phyloP scores from a whole-genome alignment of 1,140 invertebrate species.

The Rhyzopertha dominica region DNA sequence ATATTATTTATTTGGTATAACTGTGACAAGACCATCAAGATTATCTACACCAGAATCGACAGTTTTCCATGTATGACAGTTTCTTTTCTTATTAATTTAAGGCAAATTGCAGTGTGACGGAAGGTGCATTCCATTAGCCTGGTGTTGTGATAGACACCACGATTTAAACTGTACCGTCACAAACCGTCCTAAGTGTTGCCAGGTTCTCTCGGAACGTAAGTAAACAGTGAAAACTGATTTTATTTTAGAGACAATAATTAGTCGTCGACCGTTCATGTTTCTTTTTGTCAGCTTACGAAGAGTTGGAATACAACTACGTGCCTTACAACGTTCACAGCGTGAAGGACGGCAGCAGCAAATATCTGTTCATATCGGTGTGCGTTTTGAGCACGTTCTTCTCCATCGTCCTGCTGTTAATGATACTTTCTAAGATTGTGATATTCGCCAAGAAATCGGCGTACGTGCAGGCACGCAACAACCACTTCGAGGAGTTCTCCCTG shows the following conservation, averaged over 20 bases:
- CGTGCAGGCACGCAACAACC: conserved; percentile 24
- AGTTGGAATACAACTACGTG: conserved; percentile 27
- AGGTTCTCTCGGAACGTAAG: conserved; percentile 35
- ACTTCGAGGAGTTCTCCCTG: conserved; percentile 24
- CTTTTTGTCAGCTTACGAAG: conserved; percentile 35
- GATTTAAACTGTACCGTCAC: conserved; percentile 47
- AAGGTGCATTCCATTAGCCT: conserved; percentile 50
- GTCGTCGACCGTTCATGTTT: not conserved
- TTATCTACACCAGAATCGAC: too few relatives aligned
- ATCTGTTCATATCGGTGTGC: conserved; percentile 41
- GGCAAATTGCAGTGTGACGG: conserved; percentile 48
- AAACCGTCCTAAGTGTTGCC: conserved; percentile 40
- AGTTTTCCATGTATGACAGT: too few relatives aligned
- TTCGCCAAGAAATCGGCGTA: conserved; percentile 34
- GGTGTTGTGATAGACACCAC: conserved; percentile 49
- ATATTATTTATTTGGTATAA: not conserved
- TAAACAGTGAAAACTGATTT: conserved; percentile 8
- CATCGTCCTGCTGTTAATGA: conserved; percentile 37
- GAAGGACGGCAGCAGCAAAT: conserved; percentile 30
- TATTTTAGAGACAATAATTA: not conserved
- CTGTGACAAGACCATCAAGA: too few relatives aligned
- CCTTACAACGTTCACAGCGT: conserved; percentile 23
- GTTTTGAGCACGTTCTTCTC: conserved; percentile 36
- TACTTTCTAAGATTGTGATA: conserved; percentile 37
- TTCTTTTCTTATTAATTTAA: too few relatives aligned